Evolutionary conservation across 64 coral and sea anemone species (phyloP), one percentile per base, ranked within the genome.

Genomic region (Montipora efflorescens): DNA sequence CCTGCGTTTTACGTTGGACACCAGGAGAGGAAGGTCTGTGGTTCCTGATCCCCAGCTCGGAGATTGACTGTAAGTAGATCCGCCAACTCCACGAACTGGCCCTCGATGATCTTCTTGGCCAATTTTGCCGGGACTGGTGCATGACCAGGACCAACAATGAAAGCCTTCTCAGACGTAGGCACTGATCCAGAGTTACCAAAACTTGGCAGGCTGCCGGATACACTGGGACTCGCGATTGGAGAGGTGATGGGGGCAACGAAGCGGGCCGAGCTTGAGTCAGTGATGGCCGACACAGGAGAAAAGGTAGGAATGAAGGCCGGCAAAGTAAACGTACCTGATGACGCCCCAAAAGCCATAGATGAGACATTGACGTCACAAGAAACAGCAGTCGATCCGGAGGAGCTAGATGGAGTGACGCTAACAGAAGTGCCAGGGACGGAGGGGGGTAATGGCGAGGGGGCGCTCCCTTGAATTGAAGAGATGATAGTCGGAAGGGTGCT

Each of bases 141-240:
- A 74, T 74, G 86, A 2, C 86, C 71, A 13, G 69, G 69, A 28
- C 87, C 87, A 20, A 89, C 23, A 11, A 89, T 25, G 22, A 89
- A 89, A 1, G 87, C 87, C 46, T 70, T 72, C 4, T 80, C 78
- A 0, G 18, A n/a, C 18, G n/a, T 28, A 14, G 50, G 78, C 19
- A 21, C 4, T 8, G 50, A n/a, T 18, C 16, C 8, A 4, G 19
- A 58, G 20, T 23, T 25, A 25, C 2, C n/a, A 0, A 22, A 3
- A 51, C 51, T 25, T 59, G 51, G 79, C 48, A 59, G 18, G 22
- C 51, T 45, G 57, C 55, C 28, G 11, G 25, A 5, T 1, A 64
- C 57, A 45, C 80, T 45, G 10, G 57, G 1, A 3, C 15, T 3
- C 6, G 13, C 28, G 0, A 15, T 0, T 1, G 22, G 2, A 13